These are phyloP conservation scores for Oreochromis aureus DNA, from an alignment of 2,113 vertebrate genomes.

Conservation along the genomic window DNA sequence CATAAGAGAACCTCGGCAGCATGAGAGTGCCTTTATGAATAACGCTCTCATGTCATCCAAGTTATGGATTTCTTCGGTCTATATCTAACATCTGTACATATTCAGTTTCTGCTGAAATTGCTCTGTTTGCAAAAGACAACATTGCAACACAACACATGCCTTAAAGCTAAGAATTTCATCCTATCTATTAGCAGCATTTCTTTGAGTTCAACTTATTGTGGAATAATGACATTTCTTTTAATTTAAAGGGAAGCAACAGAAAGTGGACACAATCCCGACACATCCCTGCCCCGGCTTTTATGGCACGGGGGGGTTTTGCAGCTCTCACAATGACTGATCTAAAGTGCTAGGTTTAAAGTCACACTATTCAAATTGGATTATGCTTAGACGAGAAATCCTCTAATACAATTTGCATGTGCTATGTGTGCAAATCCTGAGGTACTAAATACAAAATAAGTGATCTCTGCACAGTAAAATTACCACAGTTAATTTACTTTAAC, in stretches of 20 bases:
- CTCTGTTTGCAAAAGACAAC: not conserved
- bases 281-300: not conserved
- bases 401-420: not conserved
- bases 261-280: not conserved
- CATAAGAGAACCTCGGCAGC: not conserved
- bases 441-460: not conserved
- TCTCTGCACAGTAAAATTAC: not conserved
- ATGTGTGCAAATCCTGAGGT: not conserved
- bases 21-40: not conserved
- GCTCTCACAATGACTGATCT: not conserved
- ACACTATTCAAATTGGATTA: slow-evolving; percentile 14
- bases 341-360: slow-evolving; percentile 8
- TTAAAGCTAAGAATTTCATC: not conserved
- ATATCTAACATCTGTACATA: not conserved
- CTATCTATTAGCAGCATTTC: not conserved
- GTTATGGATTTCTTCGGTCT: not conserved
- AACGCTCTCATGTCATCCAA: not conserved
- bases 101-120: not conserved
- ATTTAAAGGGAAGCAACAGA: not conserved
- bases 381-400: not conserved
- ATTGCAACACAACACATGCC: not conserved
- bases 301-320: not conserved
- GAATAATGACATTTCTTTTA: not conserved
- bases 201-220: not conserved
- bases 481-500: slow-evolving; percentile 4